Percentiles rank a stretch among this genome's conserved stretches.
Conservation (phyloP, 2,888 invertebrate species). For the Dichetophora obliterata region DNA sequence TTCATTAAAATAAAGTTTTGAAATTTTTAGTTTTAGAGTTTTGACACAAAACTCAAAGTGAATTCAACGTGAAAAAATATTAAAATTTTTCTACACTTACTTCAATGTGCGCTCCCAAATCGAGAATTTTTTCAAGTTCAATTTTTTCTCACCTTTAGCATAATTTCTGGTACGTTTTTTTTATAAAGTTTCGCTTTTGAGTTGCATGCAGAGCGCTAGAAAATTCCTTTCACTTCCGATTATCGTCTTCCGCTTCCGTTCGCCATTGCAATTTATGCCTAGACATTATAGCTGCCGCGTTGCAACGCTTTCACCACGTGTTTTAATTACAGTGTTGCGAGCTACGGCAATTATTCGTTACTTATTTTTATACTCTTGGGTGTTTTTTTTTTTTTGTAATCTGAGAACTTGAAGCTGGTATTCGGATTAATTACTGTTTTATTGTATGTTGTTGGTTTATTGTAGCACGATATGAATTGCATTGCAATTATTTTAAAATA, state of each 20-base stretch:
- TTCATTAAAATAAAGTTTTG: too few species aligned
- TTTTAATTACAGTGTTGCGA: conserved; percentile 33
- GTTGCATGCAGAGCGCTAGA: not conserved
- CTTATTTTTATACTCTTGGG: not conserved
- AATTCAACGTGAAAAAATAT: too few species aligned
- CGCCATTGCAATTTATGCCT: not conserved
- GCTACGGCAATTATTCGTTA: conserved; percentile 31
- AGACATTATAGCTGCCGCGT: not conserved
- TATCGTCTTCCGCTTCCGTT: conserved; percentile 6
- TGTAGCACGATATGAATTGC: conserved; percentile 25
- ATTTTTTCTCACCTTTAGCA: too few species aligned
- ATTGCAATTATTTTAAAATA: conserved; percentile 23
- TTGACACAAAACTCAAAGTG: too few species aligned
- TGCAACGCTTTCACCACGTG: conserved; percentile 1
- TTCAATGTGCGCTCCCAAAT: too few species aligned
- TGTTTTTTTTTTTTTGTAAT: not conserved
- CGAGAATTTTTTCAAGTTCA: too few species aligned
- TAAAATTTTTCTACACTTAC: too few species aligned
- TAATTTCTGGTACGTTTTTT: not conserved
- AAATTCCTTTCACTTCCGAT: conserved; percentile 11
- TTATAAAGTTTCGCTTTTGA: not conserved
- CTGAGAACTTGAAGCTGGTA: conserved; percentile 3
- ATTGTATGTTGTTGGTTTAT: conserved; percentile 25
- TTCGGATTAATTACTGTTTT: conserved; percentile 21
- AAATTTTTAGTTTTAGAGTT: too few species aligned